phyloP scores from a whole-genome alignment of 2,113 vertebrate species.

The Spilogale gracilis region DNA sequence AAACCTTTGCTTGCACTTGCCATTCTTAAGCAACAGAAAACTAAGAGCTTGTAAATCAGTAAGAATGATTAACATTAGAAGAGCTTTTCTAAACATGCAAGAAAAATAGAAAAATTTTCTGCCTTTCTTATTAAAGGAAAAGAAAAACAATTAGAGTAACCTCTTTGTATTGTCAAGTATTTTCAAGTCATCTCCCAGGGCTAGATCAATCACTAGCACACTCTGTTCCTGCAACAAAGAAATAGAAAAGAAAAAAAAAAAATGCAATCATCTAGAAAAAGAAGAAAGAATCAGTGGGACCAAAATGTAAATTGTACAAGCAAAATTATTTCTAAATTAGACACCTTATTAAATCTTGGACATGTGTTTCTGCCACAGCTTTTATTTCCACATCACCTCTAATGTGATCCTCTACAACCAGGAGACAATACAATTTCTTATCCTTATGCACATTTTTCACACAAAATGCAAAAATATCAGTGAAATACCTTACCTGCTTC shows the following conservation, averaged over 20 bases:
- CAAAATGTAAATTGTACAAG: not conserved
- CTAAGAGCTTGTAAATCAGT: slow-evolving; percentile 13
- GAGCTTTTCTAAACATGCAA: not conserved
- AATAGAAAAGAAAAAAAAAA: not conserved
- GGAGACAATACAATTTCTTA: slow-evolving; percentile 42
- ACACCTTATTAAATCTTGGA: slow-evolving; percentile 6
- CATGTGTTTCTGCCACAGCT: not conserved
- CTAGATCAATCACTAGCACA: not conserved
- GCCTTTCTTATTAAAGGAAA: slow-evolving; percentile 59
- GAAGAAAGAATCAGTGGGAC: not conserved
- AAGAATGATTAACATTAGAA: not conserved
- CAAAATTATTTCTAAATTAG: not conserved
- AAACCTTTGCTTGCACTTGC: not conserved
- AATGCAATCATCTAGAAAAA: not conserved
- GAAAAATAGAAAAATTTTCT: not conserved
- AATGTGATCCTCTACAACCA: not conserved
- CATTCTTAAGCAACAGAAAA: slow-evolving; percentile 58
- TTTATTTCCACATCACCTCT: slow-evolving; percentile 13
- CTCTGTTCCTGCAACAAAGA: not conserved
- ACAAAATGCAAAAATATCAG: not conserved
- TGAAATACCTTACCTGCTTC: not conserved
- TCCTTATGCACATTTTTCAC: not conserved
- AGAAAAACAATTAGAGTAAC: not conserved
- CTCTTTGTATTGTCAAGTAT: not conserved
- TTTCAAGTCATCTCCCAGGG: not conserved